Conservation (phyloP, 1,140 invertebrate genomes). For the Conopomorpha cramerella region DNA sequence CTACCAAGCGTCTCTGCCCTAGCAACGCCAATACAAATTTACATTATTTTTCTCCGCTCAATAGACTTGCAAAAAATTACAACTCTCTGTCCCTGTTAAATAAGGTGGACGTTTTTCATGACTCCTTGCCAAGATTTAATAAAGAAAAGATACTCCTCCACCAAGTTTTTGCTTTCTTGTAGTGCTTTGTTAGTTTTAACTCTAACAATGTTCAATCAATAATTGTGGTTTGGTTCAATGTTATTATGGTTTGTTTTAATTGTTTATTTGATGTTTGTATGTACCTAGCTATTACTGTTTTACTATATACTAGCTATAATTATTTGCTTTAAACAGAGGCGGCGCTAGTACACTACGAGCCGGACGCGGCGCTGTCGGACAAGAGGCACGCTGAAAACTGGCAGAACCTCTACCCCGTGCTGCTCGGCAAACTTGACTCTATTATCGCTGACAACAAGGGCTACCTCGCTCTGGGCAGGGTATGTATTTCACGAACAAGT, state of each 20-base stretch:
- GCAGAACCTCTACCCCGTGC: conserved; percentile 60
- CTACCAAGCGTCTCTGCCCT: background rate
- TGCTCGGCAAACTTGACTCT: conserved; percentile 52
- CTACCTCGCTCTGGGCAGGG: conserved; percentile 42
- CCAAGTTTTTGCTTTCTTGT: too few species aligned
- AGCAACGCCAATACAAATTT: too few species aligned
- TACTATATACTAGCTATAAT: background rate
- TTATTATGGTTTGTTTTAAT: too few species aligned
- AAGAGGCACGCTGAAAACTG: background rate
- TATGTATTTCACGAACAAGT: too few species aligned
- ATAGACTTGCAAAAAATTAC: too few species aligned
- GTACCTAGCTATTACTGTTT: background rate
- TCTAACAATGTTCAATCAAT: background rate
- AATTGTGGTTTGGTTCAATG: too few species aligned
- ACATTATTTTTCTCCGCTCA: too few species aligned
- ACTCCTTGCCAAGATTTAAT: too few species aligned
- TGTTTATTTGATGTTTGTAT: background rate
- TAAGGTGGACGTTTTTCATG: too few species aligned
- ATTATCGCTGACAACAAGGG: background rate
- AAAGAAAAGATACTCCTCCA: too few species aligned
- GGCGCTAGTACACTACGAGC: background rate
- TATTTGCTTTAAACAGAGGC: conserved; percentile 13
- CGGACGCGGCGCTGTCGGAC: background rate
- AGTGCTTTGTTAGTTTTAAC: too few species aligned
- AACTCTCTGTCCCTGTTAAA: too few species aligned